Percentiles rank a stretch among this genome's conserved stretches.
Conservation (phyloP, 2,797 vertebrate genomes). For the Masticophis lateralis region DNA sequence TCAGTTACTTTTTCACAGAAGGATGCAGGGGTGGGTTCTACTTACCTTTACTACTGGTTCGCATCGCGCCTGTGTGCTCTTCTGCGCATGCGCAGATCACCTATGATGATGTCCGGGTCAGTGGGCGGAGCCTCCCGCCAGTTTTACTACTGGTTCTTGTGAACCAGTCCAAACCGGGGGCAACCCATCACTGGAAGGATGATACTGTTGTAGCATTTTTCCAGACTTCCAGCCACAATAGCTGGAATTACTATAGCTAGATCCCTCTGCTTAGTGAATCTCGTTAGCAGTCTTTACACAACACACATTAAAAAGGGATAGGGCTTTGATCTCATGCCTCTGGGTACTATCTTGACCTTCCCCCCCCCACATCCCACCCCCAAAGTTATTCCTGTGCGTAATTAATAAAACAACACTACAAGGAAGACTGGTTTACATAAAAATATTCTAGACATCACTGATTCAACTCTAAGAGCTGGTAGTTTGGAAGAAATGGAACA, state of each 20-base stretch:
- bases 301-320: neutral
- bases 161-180: too few relatives aligned
- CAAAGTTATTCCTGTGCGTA: neutral
- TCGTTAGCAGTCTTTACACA: neutral
- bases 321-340: neutral
- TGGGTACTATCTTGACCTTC: neutral
- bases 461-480: neutral
- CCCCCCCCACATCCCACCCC: neutral
- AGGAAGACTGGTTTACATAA: neutral
- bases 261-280: neutral
- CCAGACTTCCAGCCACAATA: neutral
- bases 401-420: slow-evolving; percentile 2
- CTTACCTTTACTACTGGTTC: too few relatives aligned
- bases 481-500: neutral
- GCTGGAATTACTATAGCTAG: neutral
- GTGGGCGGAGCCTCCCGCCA: too few relatives aligned
- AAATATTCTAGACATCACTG: slow-evolving; percentile 3
- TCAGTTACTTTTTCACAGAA: neutral
- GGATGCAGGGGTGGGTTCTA: too few relatives aligned
- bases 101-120: too few relatives aligned
- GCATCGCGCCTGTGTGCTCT: too few relatives aligned
- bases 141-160: too few relatives aligned
- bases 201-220: neutral
- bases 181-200: neutral
- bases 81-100: too few relatives aligned